Percentiles rank a stretch among this genome's conserved stretches.
phyloP scores from a whole-genome alignment of 2,797 vertebrate genomes.

The Pseudopleuronectes americanus region DNA sequence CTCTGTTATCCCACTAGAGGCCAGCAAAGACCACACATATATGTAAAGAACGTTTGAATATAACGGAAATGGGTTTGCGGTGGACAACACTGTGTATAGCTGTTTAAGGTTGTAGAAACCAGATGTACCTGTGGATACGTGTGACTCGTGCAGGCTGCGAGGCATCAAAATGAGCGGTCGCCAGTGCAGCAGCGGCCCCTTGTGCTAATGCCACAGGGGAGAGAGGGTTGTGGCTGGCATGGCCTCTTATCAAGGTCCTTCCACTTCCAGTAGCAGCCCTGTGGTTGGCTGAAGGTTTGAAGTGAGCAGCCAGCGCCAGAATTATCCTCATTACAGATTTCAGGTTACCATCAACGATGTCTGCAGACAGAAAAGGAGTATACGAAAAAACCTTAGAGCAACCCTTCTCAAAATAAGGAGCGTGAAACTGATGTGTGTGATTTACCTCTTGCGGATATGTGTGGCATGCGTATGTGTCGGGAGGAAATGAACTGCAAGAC shows the following conservation, averaged over 20 bases:
- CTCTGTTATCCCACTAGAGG: conserved; percentile 58
- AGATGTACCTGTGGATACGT: conserved; percentile 81
- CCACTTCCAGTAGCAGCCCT: conserved; percentile 65
- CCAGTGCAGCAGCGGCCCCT: conserved; percentile 88
- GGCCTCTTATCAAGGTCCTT: conserved; percentile 54
- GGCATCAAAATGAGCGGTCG: conserved; percentile 88
- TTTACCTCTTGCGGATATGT: conserved; percentile 93
- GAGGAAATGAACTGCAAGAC: conserved; percentile 94
- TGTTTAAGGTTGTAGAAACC: not conserved
- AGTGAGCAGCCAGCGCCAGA: conserved; percentile 95
- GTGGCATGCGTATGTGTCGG: conserved; percentile 95
- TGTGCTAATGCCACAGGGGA: conserved; percentile 92
- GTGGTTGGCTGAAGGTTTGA: conserved; percentile 90
- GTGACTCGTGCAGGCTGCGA: conserved; percentile 84
- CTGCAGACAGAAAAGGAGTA: conserved; percentile 70
- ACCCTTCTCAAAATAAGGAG: not conserved
- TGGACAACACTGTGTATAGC: not conserved
- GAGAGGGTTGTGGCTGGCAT: conserved; percentile 85
- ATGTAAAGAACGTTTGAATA: not conserved
- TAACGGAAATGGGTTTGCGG: not conserved
- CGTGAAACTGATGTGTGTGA: not conserved
- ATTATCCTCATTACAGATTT: conserved; percentile 97
- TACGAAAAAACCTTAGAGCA: conserved; percentile 1
- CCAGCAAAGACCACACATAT: conserved; percentile 42
- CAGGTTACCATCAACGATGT: conserved; percentile 96